Evolutionary conservation across 2,797 vertebrate species (phyloP).

Genomic region (Syngnathus rostellatus): DNA sequence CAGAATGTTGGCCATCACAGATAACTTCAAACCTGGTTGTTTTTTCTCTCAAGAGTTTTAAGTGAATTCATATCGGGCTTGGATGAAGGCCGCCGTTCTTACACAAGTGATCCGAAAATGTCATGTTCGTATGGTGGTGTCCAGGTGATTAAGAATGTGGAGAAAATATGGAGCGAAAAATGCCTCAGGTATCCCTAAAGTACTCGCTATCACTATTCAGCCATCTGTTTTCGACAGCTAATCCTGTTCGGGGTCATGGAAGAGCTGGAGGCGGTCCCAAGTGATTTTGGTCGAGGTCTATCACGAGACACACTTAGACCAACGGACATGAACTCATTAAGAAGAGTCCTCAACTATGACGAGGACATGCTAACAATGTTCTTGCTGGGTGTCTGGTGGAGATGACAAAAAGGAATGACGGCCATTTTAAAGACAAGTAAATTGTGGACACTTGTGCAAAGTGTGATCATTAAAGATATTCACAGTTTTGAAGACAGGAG

Average conservation of each 20-base stretch:
- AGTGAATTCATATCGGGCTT: not conserved
- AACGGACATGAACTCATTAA: no score
- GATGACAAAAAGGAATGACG: not conserved
- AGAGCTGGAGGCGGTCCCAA: not conserved
- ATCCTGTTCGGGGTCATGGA: not conserved
- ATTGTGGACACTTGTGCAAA: conserved; percentile 40
- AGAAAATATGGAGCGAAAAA: not conserved
- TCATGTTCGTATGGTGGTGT: not conserved
- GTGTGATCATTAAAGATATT: conserved; percentile 63
- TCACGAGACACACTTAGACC: not conserved
- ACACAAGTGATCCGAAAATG: not conserved
- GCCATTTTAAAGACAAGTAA: conserved; percentile 32
- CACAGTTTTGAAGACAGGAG: conserved; percentile 55
- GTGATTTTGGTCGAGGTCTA: not conserved
- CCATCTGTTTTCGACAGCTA: not conserved
- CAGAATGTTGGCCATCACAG: conserved; percentile 3
- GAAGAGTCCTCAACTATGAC: not conserved
- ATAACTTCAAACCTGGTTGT: conserved; percentile 22
- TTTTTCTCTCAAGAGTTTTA: conserved; percentile 2
- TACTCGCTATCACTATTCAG: not conserved
- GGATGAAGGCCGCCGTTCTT: not conserved
- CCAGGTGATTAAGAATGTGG: not conserved
- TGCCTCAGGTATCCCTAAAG: not conserved
- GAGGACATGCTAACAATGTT: not conserved
- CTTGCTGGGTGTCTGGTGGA: conserved; percentile 20